phyloP scores from a whole-genome alignment of 2,113 vertebrate genomes.

The Mirza zaza region DNA sequence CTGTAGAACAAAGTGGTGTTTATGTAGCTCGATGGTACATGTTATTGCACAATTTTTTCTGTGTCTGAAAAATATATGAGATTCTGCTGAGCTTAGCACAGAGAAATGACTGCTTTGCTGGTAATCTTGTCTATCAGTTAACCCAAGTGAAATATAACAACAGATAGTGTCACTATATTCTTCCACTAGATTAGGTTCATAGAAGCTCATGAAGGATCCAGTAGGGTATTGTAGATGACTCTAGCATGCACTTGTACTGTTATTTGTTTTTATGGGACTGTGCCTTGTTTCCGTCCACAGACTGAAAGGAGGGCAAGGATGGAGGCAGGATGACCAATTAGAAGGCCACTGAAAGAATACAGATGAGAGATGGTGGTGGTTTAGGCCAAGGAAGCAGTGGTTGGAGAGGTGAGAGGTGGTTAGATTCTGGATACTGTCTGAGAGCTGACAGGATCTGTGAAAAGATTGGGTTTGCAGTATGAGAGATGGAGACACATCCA shows the following conservation, averaged over 20 bases:
- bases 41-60: conserved; percentile 3
- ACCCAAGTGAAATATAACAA: not conserved
- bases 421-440: not conserved
- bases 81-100: not conserved
- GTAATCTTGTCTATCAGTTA: not conserved
- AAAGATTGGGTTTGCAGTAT: not conserved
- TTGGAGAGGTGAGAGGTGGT: not conserved
- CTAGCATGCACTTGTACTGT: not conserved
- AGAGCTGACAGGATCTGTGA: not conserved
- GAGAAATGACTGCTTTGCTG: not conserved
- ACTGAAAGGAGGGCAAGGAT: not conserved
- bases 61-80: not conserved
- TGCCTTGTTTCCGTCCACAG: conserved; percentile 2
- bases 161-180: not conserved
- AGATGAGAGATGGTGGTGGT: not conserved
- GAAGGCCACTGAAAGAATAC: not conserved
- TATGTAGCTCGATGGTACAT: not conserved
- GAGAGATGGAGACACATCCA: not conserved
- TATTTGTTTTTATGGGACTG: not conserved
- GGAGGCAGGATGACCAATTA: not conserved
- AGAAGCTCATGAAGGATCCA: not conserved
- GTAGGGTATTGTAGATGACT: not conserved
- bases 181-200: not conserved
- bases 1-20: not conserved
- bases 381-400: not conserved